Evolutionary conservation across 2,113 vertebrate genomes (phyloP), one percentile per base, ranked within the genome.

Genomic region (Carlito syrichta): DNA sequence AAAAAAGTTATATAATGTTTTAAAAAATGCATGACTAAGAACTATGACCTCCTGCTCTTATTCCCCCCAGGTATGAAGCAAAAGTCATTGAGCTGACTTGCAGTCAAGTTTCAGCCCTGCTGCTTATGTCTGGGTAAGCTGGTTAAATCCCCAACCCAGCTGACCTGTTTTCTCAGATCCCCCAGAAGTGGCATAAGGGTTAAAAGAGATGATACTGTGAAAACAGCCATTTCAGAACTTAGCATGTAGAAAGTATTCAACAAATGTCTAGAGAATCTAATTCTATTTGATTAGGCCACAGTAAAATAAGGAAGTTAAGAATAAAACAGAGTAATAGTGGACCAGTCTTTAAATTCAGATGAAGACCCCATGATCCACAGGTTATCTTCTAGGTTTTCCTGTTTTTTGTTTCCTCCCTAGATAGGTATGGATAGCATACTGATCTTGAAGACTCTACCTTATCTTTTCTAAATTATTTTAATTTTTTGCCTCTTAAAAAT

Each of bases 161-260:
- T 81, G 50, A 88, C 63, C 62, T 87, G 43, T 79, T 85, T 89
- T 22, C 6, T 94, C 22, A 76, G 52, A 58, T 68, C 45, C 43
- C 63, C 14, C 30, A 76, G 35, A 23, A 66, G 58, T 85, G 35
- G 10, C 60, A 2, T 89, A 71, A 85, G 52, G 22, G 23, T 89
- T 96, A 79, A 94, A 52, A 74, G 40, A 88, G 40, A 69, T 60
- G 71, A 56, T 58, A 68, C 23, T 68, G 13, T 6, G 14, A 89
- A 92, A 89, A 92, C 68, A 54, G 35, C 62, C 35, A 38, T 88
- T 88, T 88, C 68, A 89, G 71, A 96, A 89, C n/a, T 66, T 68
- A 54, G n/a, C 92, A 45, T 11, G 1, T 78, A 78, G 11, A 69
- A 88, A 83, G 6, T 60, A 83, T 20, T 92, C 32, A 94, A 40